Conservation (phyloP, 2,888 invertebrate genomes). For the Tridacna gigas region DNA sequence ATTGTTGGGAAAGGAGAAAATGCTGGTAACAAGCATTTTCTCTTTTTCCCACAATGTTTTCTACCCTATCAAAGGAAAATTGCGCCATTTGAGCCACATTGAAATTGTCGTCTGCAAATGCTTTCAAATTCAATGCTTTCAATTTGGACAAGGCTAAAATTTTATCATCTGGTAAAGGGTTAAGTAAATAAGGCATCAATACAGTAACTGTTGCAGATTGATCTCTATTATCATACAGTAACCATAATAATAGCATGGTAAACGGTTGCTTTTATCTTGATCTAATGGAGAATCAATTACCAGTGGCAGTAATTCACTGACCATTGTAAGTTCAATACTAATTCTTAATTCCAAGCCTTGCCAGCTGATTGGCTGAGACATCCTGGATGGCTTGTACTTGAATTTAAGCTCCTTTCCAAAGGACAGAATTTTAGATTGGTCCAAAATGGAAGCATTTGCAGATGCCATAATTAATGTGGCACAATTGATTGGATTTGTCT, state of each 20-base stretch:
- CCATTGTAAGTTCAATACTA: too few relatives aligned
- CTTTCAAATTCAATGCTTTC: too few relatives aligned
- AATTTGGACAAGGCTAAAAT: too few relatives aligned
- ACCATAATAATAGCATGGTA: background rate
- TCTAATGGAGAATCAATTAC: background rate
- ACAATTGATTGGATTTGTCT: too few relatives aligned
- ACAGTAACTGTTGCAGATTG: background rate
- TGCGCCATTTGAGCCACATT: background rate
- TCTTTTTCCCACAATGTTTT: constrained; percentile 11
- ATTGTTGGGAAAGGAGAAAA: too few relatives aligned
- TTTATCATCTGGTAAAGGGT: background rate
- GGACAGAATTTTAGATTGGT: too few relatives aligned
- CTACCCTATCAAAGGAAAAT: background rate
- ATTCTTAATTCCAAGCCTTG: too few relatives aligned
- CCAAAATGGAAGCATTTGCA: too few relatives aligned
- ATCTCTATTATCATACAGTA: background rate
- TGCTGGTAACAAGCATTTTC: background rate
- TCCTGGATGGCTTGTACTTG: too few relatives aligned
- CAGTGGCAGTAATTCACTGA: background rate
- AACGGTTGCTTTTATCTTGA: background rate
- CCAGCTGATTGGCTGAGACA: too few relatives aligned
- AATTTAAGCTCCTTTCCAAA: too few relatives aligned
- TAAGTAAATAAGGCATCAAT: background rate
- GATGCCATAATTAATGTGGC: too few relatives aligned
- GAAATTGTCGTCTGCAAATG: background rate